Conservation (phyloP, 2,888 invertebrate genomes). For the Nasonovia ribisnigri region DNA sequence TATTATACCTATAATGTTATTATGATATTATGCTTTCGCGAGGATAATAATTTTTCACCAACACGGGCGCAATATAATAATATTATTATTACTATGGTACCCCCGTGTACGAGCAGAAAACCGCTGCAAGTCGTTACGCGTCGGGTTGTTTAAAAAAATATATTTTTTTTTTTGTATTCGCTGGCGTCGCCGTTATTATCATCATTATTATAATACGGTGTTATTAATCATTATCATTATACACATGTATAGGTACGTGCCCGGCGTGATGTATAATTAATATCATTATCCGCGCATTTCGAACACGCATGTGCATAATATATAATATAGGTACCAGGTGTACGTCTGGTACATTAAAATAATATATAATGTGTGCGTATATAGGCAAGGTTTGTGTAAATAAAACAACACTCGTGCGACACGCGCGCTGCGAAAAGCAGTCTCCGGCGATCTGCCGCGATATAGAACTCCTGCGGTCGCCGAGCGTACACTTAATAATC, state of each 20-base stretch:
- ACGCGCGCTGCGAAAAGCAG: background rate
- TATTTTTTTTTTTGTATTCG: background rate
- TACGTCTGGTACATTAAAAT: background rate
- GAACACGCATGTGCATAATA: slow-evolving; percentile 15
- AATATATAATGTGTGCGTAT: background rate
- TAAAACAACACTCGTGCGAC: slow-evolving; percentile 14
- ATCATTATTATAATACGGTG: background rate
- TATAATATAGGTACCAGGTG: background rate
- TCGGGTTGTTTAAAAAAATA: background rate
- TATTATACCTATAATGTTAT: too few species aligned
- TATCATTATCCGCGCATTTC: slow-evolving; percentile 30
- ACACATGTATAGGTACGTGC: slow-evolving; percentile 7
- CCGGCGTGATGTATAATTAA: background rate
- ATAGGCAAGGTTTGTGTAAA: background rate
- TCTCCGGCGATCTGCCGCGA: background rate
- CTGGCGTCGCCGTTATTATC: background rate
- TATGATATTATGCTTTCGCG: background rate
- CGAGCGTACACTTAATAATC: background rate
- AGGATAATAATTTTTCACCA: background rate
- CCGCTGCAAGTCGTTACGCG: background rate
- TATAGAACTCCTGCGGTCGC: background rate
- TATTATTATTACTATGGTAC: background rate
- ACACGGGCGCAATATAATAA: background rate
- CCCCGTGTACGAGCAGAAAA: background rate
- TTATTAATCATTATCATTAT: slow-evolving; percentile 8